Percentiles rank a stretch among this genome's conserved stretches.
Evolutionary conservation across 2,797 vertebrate species (phyloP).

Genomic region (Lindbergichthys nudifrons): DNA sequence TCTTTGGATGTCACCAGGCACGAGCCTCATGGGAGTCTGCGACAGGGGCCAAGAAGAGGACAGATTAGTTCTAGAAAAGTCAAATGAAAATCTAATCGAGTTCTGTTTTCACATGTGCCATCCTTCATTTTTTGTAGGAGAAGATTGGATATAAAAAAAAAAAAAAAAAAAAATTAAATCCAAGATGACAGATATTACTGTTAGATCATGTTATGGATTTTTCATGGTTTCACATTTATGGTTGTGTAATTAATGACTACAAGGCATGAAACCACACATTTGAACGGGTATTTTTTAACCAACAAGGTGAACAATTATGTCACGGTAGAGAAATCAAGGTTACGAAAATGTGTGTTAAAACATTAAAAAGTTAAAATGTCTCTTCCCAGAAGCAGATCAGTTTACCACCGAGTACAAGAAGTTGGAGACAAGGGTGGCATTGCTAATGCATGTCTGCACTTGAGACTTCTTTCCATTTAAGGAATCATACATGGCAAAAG

Average conservation of each 20-base stretch:
- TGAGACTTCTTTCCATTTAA: background rate
- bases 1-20: slow-evolving; percentile 95
- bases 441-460: background rate
- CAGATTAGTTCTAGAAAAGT: slow-evolving; percentile 7
- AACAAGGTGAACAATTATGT: background rate
- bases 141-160: background rate
- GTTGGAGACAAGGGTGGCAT: background rate
- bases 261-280: background rate
- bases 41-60: slow-evolving; percentile 27
- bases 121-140: background rate
- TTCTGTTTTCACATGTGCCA: background rate
- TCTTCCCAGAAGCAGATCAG: background rate
- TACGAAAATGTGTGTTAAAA: background rate
- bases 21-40: slow-evolving; percentile 93
- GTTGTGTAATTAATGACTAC: background rate
- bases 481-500: background rate
- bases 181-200: background rate
- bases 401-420: background rate
- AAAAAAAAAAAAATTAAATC: too few relatives aligned
- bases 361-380: background rate
- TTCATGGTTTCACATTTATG: background rate
- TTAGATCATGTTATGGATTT: background rate
- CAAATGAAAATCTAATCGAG: too few relatives aligned
- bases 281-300: background rate
- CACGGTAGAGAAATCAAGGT: background rate